phyloP scores from a whole-genome alignment of 2,888 invertebrate genomes.

The Taenaris catops region DNA sequence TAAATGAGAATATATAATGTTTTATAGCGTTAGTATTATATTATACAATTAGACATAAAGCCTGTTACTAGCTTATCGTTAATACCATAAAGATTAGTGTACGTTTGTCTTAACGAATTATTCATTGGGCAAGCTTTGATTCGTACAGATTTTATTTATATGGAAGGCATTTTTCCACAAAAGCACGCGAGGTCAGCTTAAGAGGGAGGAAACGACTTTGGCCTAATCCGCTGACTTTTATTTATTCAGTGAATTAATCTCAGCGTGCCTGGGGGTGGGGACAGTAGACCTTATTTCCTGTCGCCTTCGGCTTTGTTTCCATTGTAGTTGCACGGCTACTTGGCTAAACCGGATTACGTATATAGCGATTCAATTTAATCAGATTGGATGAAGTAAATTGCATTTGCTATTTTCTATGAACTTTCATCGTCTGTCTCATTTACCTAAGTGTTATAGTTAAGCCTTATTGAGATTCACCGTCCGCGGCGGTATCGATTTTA shows the following conservation, averaged over 20 bases:
- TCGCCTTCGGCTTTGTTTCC: conserved; percentile 31
- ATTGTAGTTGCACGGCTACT: conserved; percentile 9
- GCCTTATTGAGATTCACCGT: too few species aligned
- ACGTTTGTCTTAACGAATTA: conserved; percentile 22
- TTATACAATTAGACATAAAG: too few species aligned
- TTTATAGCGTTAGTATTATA: too few species aligned
- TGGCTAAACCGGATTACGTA: conserved; percentile 2
- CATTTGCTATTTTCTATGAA: conserved; percentile 6
- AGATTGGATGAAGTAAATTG: conserved; percentile 6
- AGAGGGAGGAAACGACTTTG: conserved; percentile 76
- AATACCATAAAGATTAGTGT: conserved; percentile 3
- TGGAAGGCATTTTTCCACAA: conserved; percentile 71
- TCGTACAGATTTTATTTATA: conserved; percentile 68
- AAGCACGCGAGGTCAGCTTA: conserved; percentile 76
- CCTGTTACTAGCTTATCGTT: conserved; percentile 5
- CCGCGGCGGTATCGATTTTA: too few species aligned
- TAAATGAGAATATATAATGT: too few species aligned
- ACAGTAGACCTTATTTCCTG: conserved; percentile 64
- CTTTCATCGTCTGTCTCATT: neutral
- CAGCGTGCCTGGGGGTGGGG: conserved; percentile 53
- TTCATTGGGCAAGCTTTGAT: conserved; percentile 44
- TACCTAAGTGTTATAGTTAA: too few species aligned
- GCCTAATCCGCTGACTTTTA: conserved; percentile 80
- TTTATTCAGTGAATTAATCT: conserved; percentile 80
- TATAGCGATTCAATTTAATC: conserved; percentile 12